These are phyloP conservation scores for Cantharis lateralis DNA, from an alignment of 2,888 invertebrate species.

Conservation along the genomic window DNA sequence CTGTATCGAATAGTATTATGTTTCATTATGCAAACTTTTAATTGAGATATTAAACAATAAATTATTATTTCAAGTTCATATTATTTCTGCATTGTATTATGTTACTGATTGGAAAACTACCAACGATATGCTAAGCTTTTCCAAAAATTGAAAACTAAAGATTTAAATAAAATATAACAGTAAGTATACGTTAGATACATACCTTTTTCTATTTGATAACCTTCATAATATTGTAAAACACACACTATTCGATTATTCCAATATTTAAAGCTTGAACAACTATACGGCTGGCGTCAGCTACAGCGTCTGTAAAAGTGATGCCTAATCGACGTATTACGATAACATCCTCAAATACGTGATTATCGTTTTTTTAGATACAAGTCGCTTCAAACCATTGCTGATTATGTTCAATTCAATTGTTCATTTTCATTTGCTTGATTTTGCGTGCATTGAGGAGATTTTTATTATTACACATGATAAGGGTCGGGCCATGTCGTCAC, in stretches of 20 bases:
- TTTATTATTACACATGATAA: not conserved
- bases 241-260: not conserved
- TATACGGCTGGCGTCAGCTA: slow-evolving; percentile 3
- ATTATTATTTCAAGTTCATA: not conserved
- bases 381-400: not conserved
- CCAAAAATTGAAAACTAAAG: not conserved
- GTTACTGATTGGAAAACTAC: not conserved
- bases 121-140: not conserved
- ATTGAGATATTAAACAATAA: not conserved
- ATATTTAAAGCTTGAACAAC: not conserved
- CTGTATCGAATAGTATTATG: not conserved
- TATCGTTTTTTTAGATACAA: not conserved
- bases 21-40: not conserved
- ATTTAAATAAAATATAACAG: not conserved
- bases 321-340: slow-evolving; percentile 7
- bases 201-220: not conserved
- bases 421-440: not conserved
- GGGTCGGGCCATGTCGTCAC: not conserved
- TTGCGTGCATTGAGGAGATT: not conserved
- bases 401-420: not conserved
- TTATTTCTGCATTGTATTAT: not conserved
- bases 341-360: not conserved
- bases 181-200: not conserved
- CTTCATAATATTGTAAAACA: not conserved
- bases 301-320: slow-evolving; percentile 11